A percentile compares a stretch with the other conserved stretches of the same genome.
Evolutionary conservation across 2,888 invertebrate species (phyloP).

Genomic region (Drosophila neotestacea): DNA sequence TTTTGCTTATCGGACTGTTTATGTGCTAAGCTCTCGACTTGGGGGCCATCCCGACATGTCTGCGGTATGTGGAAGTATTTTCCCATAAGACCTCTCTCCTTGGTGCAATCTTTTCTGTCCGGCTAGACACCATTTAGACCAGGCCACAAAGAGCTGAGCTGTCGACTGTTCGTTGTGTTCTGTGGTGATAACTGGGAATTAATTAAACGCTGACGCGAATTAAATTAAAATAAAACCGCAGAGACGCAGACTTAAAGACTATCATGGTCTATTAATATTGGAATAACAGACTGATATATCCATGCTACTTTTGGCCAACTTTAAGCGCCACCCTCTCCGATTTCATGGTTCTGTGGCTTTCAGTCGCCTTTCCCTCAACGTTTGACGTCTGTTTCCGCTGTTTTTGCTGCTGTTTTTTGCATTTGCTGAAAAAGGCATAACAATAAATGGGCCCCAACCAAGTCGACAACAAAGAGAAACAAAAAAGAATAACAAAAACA

Average conservation of each 20-base stretch:
- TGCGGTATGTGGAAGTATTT: slow-evolving; percentile 71
- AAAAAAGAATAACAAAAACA: slow-evolving; percentile 20
- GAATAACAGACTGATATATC: slow-evolving; percentile 20
- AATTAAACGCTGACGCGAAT: slow-evolving; percentile 79
- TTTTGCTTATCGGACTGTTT: slow-evolving; percentile 50
- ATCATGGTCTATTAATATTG: slow-evolving; percentile 44
- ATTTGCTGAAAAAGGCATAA: slow-evolving; percentile 49
- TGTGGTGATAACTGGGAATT: slow-evolving; percentile 83
- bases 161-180: slow-evolving; percentile 57
- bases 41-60: slow-evolving; percentile 47
- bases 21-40: slow-evolving; percentile 50
- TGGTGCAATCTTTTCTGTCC: slow-evolving; percentile 46
- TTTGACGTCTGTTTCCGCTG: slow-evolving; percentile 52
- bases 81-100: slow-evolving; percentile 56
- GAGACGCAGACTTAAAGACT: slow-evolving; percentile 32
- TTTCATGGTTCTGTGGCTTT: slow-evolving; percentile 44
- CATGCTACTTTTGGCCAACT: slow-evolving; percentile 13
- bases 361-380: slow-evolving; percentile 19
- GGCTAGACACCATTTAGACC: slow-evolving; percentile 67
- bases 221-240: slow-evolving; percentile 65
- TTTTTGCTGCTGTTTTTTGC: slow-evolving; percentile 22
- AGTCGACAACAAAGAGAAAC: slow-evolving; percentile 11
- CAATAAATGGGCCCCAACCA: slow-evolving; percentile 51
- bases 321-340: slow-evolving; percentile 20
- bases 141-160: slow-evolving; percentile 52